Evolutionary conservation across 2,888 invertebrate species (phyloP), one percentile per base, ranked within the genome.

Genomic region (Drosophila falleni): DNA sequence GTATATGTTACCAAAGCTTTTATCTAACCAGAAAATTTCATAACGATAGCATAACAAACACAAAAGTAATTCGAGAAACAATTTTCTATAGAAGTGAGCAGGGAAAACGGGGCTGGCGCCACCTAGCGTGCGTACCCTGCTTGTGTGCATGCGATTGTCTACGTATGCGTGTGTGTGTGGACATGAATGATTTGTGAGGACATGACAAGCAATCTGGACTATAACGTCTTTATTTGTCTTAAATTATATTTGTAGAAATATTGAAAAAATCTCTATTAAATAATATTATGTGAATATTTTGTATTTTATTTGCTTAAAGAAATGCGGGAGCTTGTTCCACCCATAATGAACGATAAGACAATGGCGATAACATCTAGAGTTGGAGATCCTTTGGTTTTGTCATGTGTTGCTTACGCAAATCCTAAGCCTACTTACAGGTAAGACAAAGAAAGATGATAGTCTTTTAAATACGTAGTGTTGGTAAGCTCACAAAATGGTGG

Each of bases 341-440:
- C 94, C 44, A 94, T 94, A 81, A 93, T 94, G 90, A 94, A 94
- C 80, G 94, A 94, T 78, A 94, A 94, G 83, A 91, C 93, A 66
- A 90, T 93, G n/a, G 91, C 92, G 54, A 81, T 94, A 64, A 92
- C 93, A 44, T 92, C 93, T 29, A 92, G 94, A 60, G 91, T 94
- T 59, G 94, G 94, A 60, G 94, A 94, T 80, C 93, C 93, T 29
- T 92, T 94, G 39, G 94, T 95, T 42, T 92, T 95, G 58, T 94
- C 95, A 6, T 95, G 95, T 91, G 94, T 94, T 39, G 94, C 95
- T 23, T 94, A 94, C 85, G 95, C 94, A 15, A 94, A 94, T 90
- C 95, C 95, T 10, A 93, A 94, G 16, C 94, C 95, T 11, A 91
- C 91, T 61, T 93, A 94, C 92, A 93, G 94, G 95, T 95, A 93